These are phyloP conservation scores for Lates japonicus DNA, from an alignment of 2,797 vertebrate genomes.

Conservation along the genomic window DNA sequence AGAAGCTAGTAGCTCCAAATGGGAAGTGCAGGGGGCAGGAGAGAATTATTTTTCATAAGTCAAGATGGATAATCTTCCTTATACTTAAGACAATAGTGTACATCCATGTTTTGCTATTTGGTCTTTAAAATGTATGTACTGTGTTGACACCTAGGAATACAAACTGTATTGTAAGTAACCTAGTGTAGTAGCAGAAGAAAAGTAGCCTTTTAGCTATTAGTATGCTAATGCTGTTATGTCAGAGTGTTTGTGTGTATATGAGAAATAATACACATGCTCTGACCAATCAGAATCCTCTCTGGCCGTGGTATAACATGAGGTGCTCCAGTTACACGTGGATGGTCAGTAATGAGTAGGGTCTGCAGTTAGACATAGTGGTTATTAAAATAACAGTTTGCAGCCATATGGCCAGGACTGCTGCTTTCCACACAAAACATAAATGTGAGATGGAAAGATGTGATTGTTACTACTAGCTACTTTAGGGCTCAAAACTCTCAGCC, in stretches of 20 bases:
- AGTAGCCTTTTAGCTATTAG: no score
- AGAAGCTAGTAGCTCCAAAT: neutral
- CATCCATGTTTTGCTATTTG: neutral
- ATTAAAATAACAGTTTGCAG: no score
- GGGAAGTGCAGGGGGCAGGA: neutral
- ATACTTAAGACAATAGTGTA: neutral
- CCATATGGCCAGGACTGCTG: no score
- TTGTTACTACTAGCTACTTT: conserved; percentile 20
- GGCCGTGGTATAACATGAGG: neutral
- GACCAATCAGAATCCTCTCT: neutral
- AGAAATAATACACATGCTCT: neutral
- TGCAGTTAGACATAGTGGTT: no score
- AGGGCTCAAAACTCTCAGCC: conserved; percentile 4
- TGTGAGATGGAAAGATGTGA: neutral
- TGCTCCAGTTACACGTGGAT: no score
- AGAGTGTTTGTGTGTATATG: no score
- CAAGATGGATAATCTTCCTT: neutral
- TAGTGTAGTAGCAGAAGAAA: no score
- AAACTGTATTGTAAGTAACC: no score
- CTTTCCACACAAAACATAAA: no score
- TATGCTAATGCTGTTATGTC: no score
- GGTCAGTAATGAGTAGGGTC: no score
- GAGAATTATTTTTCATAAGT: neutral
- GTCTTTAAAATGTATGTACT: neutral
- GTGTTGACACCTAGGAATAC: neutral